Base-by-base conservation (phyloP, 1,140 invertebrate genomes). In the Sminthurides bifidus region DNA sequence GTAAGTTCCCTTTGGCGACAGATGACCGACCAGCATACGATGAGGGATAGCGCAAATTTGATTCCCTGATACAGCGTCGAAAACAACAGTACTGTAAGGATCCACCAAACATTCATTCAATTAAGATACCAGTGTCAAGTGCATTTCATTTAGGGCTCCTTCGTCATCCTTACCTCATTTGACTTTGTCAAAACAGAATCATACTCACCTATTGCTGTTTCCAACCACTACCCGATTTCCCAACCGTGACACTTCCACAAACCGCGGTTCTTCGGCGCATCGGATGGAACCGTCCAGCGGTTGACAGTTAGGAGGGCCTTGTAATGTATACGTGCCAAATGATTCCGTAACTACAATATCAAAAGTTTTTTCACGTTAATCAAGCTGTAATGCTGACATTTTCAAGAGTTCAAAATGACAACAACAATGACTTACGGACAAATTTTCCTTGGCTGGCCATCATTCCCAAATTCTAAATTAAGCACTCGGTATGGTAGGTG, bases 291-390 rank as follows among this genome's bases (percentile, higher is more conserved):
- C 33, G 10, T 65, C 54, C 59, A 56, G 61, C 24, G 6, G 2
- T 5, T 50, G 29, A 48, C 53, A 60, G 17, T 48, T 41, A 5
- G 59, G 53, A 26, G 57, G 54, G 14, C 63, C 63, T 29, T 59
- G 50, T 3, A 61, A 43, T 6, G 44, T 51, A 37, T 65, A 65
- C 0, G 50, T 59, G 8, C 63, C 63, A 33, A 8, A 33, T 3
- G 63, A 54, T 44, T 65, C 63, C 30, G 49, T 56, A 8, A 65
- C 63, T 65, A 35, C 14, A 58, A 27, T 43, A 33, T 19, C 12
- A 23, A 49, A 49, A 2, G 21, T n/a, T 19, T 37, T 4, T 29
- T 38, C 1, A 40, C n/a, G 38, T 40, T 40, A 21, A 38, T 21
- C 38, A 51, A n/a, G 10, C 21, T 27, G 35, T 52, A n/a, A 26